These are phyloP conservation scores for Aquatica leii DNA, from an alignment of 2,888 invertebrate genomes.

Conservation along the genomic window DNA sequence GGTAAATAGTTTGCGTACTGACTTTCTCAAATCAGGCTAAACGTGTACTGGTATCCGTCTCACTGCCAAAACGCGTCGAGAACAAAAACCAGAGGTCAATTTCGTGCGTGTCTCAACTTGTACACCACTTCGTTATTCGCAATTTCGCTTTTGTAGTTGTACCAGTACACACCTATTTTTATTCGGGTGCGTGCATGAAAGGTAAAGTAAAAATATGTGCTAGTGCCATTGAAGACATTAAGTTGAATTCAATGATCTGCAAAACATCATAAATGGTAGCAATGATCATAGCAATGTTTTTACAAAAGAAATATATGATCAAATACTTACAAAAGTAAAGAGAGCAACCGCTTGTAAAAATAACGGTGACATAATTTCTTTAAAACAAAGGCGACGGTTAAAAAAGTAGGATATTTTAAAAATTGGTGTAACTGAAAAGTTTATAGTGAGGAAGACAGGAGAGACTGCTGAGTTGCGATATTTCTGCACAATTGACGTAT, in stretches of 20 bases:
- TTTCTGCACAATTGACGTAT: too few relatives aligned
- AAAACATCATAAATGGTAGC: not conserved
- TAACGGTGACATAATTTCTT: not conserved
- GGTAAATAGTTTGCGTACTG: too few relatives aligned
- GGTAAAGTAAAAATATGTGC: not conserved
- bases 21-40: not conserved
- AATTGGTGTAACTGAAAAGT: not conserved
- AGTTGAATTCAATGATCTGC: not conserved
- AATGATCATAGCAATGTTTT: too few relatives aligned
- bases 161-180: not conserved
- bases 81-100: not conserved
- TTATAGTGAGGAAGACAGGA: not conserved
- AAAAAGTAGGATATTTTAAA: not conserved
- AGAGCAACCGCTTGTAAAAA: not conserved
- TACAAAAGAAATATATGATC: too few relatives aligned
- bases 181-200: not conserved
- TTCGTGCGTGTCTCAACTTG: too few relatives aligned
- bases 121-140: not conserved
- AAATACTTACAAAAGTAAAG: constrained; percentile 1
- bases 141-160: not conserved
- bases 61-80: not conserved
- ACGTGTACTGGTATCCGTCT: not conserved
- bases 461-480: not conserved
- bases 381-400: not conserved
- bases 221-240: not conserved